These are phyloP conservation scores for Caenorhabditis wallacei DNA, from an alignment of 2,888 invertebrate species.

Conservation along the genomic window DNA sequence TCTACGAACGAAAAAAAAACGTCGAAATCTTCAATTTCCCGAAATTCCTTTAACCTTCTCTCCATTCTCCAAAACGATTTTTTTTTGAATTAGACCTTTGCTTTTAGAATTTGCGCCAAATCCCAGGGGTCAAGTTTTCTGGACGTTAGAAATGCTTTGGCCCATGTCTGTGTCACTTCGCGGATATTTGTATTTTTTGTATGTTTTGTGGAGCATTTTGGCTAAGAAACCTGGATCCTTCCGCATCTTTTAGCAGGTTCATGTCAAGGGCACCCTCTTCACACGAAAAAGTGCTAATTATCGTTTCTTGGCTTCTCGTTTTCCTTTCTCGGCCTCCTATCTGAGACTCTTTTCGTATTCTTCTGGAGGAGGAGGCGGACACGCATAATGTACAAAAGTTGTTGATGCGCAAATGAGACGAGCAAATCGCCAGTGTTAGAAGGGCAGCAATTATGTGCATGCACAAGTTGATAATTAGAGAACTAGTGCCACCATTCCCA, in stretches of 20 bases:
- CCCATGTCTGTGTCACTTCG: conserved; percentile 51
- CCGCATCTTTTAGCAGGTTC: conserved; percentile 24
- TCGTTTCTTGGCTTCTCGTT: conserved; percentile 8
- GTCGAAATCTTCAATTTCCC: neutral
- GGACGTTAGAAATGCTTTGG: conserved; percentile 58
- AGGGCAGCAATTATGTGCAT: conserved; percentile 66
- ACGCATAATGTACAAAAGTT: conserved; percentile 54
- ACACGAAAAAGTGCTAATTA: conserved; percentile 46
- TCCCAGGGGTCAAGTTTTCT: conserved; percentile 59
- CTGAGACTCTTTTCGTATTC: conserved; percentile 14
- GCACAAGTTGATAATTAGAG: conserved; percentile 66
- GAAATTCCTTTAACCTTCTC: conserved; percentile 8
- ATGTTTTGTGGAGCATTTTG: conserved; percentile 13
- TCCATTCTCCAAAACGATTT: conserved; percentile 32
- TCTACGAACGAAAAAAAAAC: neutral
- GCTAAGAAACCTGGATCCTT: conserved; percentile 24
- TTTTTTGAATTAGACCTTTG: conserved; percentile 61
- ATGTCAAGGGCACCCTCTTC: conserved; percentile 20
- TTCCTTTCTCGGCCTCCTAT: conserved; percentile 32
- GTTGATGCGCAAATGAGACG: conserved; percentile 65
- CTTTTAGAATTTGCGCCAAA: conserved; percentile 58
- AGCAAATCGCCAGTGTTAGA: conserved; percentile 63
- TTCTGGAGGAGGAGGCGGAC: conserved; percentile 9
- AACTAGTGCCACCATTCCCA: conserved; percentile 44
- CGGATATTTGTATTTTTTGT: conserved; percentile 54